A percentile compares a stretch with the other conserved stretches of the same genome.
Conservation (phyloP, 2,113 vertebrate genomes). For the Arenaria interpres region DNA sequence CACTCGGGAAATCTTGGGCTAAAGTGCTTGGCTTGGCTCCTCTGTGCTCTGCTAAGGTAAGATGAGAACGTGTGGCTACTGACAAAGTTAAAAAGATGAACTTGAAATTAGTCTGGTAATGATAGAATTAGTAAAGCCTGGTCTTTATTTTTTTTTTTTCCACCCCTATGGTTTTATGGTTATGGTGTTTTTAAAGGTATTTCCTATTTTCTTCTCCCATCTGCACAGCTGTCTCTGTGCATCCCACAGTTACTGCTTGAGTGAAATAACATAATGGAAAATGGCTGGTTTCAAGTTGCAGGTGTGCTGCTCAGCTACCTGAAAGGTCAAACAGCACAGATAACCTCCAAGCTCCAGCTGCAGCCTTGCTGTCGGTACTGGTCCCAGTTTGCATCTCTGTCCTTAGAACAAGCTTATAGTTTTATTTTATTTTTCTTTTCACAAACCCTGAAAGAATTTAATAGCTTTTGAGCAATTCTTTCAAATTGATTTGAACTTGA, state of each 20-base stretch:
- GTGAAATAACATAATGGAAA: not conserved
- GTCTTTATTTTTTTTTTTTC: rapidly evolving
- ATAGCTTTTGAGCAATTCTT: not conserved
- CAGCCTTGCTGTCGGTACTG: not conserved
- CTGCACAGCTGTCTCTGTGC: not conserved
- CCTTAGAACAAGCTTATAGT: not conserved
- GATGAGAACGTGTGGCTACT: not conserved
- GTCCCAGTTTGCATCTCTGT: not conserved
- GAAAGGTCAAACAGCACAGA: not conserved
- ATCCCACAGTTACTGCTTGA: not conserved
- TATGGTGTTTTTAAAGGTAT: not conserved
- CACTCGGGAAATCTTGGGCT: not conserved
- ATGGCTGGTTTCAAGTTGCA: not conserved
- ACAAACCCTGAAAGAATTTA: not conserved
- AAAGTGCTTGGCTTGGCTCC: not conserved
- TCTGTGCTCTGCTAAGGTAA: not conserved
- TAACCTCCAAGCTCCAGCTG: not conserved
- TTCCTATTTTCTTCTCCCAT: not conserved
- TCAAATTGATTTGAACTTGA: not conserved
- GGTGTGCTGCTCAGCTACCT: not conserved
- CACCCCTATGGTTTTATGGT: rapidly evolving
- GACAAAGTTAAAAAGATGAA: not conserved
- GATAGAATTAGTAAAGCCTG: not conserved
- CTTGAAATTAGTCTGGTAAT: not conserved
- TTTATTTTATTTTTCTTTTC: not conserved